A percentile compares a stretch with the other conserved stretches of the same genome.
Conservation (phyloP, 2,888 invertebrate species). For the Mythimna vitellina region DNA sequence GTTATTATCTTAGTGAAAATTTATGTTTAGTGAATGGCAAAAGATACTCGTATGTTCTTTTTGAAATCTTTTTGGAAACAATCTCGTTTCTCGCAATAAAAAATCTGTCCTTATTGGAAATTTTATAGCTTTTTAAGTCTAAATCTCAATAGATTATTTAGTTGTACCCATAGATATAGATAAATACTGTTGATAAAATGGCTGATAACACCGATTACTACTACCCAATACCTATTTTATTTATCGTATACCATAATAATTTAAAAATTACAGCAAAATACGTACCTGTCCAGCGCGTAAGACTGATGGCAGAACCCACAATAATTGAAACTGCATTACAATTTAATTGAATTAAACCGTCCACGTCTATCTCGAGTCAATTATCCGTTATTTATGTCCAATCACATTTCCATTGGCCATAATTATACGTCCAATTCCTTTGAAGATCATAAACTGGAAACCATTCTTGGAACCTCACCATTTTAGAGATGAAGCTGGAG, state of each 20-base stretch:
- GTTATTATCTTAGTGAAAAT: constrained; percentile 38
- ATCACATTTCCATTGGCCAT: constrained; percentile 64
- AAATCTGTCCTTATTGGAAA: too few relatives aligned
- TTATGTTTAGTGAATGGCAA: background rate
- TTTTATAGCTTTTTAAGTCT: background rate
- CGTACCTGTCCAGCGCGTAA: background rate
- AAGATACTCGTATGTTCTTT: background rate
- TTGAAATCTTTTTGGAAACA: background rate
- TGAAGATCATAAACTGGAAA: constrained; percentile 72
- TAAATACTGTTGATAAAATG: background rate
- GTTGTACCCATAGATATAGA: background rate
- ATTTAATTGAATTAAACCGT: constrained; percentile 61
- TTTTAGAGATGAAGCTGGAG: background rate
- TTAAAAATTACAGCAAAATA: background rate
- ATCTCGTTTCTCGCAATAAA: too few relatives aligned
- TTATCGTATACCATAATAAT: background rate
- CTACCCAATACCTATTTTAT: too few relatives aligned
- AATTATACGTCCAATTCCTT: constrained; percentile 74
- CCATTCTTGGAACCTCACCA: constrained; percentile 62
- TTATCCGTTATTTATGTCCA: constrained; percentile 63
- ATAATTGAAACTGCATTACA: constrained; percentile 54
- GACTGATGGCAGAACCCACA: constrained; percentile 30
- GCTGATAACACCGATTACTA: too few relatives aligned
- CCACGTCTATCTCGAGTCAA: constrained; percentile 53
- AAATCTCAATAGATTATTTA: constrained; percentile 1